phyloP scores from a whole-genome alignment of 2,888 invertebrate species.

The Microctonus brassicae region DNA sequence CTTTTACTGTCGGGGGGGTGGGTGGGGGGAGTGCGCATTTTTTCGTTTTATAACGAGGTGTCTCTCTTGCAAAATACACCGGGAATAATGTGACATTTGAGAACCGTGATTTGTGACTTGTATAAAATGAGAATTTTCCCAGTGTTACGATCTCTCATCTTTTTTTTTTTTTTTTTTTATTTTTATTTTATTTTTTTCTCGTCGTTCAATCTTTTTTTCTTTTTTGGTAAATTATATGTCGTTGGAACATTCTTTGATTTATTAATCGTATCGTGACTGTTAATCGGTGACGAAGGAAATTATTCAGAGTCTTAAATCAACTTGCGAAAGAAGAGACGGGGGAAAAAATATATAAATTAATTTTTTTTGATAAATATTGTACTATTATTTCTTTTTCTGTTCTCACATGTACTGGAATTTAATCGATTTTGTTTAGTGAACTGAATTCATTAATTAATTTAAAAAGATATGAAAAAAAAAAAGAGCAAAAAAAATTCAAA shows the following conservation, averaged over 20 bases:
- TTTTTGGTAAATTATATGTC: background rate
- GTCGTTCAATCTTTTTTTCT: too few relatives aligned
- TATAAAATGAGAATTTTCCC: slow-evolving; percentile 14
- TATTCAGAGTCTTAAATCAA: background rate
- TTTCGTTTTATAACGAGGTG: slow-evolving; percentile 26
- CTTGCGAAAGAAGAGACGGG: background rate
- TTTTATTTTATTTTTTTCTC: too few relatives aligned
- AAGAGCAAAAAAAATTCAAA: background rate
- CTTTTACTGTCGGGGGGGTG: slow-evolving; percentile 16
- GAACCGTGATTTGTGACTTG: slow-evolving; percentile 20
- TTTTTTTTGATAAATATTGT: background rate
- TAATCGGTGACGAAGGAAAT: background rate
- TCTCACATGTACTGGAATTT: background rate
- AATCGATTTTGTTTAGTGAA: background rate
- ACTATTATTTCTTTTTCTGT: background rate
- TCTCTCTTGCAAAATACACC: slow-evolving; percentile 15
- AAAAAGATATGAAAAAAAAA: background rate
- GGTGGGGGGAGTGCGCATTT: slow-evolving; percentile 17
- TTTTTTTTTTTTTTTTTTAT: too few relatives aligned
- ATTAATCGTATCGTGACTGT: background rate
- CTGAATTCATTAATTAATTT: background rate
- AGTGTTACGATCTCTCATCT: background rate
- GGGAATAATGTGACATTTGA: slow-evolving; percentile 23
- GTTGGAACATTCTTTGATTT: background rate
- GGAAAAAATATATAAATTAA: background rate